A percentile compares a stretch with the other conserved stretches of the same genome.
Evolutionary conservation across 2,888 invertebrate species (phyloP).

Genomic region (Leptogaster cylindrica): DNA sequence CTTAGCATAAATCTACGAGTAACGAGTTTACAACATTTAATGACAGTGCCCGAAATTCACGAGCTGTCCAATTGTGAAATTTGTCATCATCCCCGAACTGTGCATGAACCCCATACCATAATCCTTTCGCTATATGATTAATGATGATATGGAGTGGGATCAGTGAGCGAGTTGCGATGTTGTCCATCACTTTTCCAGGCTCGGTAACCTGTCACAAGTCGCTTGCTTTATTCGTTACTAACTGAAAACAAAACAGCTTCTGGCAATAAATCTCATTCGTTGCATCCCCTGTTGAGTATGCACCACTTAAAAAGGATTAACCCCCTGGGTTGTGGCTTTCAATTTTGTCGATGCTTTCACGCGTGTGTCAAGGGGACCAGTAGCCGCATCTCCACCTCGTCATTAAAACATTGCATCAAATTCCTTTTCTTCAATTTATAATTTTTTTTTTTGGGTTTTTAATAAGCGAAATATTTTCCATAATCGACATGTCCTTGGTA

Average conservation of each 20-base stretch:
- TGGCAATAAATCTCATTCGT: slow-evolving; percentile 6
- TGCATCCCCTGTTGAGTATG: background rate
- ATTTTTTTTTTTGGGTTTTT: slow-evolving; percentile 8
- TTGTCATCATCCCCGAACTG: slow-evolving; percentile 15
- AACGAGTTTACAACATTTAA: slow-evolving; percentile 16
- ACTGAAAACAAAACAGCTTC: slow-evolving; percentile 9
- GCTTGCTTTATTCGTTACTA: background rate
- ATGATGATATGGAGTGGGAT: background rate
- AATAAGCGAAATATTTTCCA: slow-evolving; percentile 39
- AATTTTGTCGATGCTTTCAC: slow-evolving; percentile 45
- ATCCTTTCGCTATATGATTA: slow-evolving; percentile 1
- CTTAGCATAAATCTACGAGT: slow-evolving; percentile 5
- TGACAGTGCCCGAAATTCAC: slow-evolving; percentile 5
- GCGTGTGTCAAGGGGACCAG: slow-evolving; percentile 25
- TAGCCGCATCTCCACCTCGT: background rate
- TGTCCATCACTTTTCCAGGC: background rate
- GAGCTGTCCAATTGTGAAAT: slow-evolving; percentile 1
- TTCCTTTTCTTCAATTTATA: background rate
- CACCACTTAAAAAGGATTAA: slow-evolving; percentile 50
- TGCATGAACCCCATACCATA: background rate
- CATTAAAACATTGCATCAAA: background rate
- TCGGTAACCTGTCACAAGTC: background rate
- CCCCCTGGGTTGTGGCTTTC: slow-evolving; percentile 50
- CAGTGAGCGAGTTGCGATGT: slow-evolving; percentile 1
- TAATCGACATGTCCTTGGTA: slow-evolving; percentile 35